Conservation (phyloP, 1,140 invertebrate genomes). For the Stenopsyche tienmushanensis region DNA sequence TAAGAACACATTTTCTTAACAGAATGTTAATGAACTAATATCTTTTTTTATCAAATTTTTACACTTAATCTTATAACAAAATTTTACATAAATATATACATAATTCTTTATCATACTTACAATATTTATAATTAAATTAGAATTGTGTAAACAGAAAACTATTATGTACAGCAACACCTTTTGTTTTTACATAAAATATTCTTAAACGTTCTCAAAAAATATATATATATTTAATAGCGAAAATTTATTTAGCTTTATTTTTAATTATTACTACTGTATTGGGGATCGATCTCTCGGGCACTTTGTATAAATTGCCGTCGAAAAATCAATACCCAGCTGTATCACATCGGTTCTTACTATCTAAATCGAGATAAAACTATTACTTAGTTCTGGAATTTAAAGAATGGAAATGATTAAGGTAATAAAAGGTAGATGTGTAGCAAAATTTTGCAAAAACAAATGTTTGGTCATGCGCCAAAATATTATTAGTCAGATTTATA, state of each 20-base stretch:
- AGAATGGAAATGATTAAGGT: slow-evolving; percentile 36
- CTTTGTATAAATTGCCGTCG: not conserved
- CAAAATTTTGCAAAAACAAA: too few species aligned
- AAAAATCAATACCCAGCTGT: slow-evolving; percentile 21
- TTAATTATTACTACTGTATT: slow-evolving; percentile 26
- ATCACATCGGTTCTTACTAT: slow-evolving; percentile 39
- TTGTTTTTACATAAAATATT: slow-evolving; percentile 38
- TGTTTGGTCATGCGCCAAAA: too few species aligned
- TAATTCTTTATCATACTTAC: slow-evolving; percentile 31
- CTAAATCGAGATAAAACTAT: slow-evolving; percentile 20
- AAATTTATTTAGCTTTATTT: slow-evolving; percentile 5
- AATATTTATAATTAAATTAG: slow-evolving; percentile 34
- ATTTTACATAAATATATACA: slow-evolving; percentile 39
- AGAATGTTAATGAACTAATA: slow-evolving; percentile 40
- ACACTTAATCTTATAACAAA: slow-evolving; percentile 33
- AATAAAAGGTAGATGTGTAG: slow-evolving; percentile 20
- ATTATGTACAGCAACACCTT: slow-evolving; percentile 41
- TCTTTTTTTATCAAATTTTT: slow-evolving; percentile 37
- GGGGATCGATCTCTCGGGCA: slow-evolving; percentile 20
- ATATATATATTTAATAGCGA: slow-evolving; percentile 30
- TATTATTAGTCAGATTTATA: not conserved
- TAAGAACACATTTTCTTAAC: slow-evolving; percentile 43
- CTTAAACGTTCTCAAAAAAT: slow-evolving; percentile 39
- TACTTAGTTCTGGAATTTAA: slow-evolving; percentile 35
- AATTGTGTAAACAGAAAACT: slow-evolving; percentile 39